Evolutionary conservation across 1,140 invertebrate genomes (phyloP).

Genomic region (Heliconius melpomene): DNA sequence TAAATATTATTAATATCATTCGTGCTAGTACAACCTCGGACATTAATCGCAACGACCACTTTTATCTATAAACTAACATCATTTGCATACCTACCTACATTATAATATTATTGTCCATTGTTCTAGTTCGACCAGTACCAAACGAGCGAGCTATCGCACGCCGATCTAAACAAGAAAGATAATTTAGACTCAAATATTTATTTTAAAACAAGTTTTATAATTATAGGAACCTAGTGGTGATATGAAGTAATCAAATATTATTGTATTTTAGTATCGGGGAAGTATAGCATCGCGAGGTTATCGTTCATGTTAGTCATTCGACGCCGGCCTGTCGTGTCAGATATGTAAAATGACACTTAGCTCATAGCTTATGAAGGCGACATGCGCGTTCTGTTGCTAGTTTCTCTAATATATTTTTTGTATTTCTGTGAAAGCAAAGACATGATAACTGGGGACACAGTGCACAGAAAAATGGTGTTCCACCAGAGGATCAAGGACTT

Average conservation of each 20-base stretch:
- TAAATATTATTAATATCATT: slow-evolving; percentile 1
- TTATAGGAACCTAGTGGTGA: not conserved
- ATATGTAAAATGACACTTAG: slow-evolving; percentile 45
- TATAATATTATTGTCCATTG: slow-evolving; percentile 52
- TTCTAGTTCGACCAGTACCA: slow-evolving; percentile 23
- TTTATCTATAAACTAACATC: slow-evolving; percentile 24
- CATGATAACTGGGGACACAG: slow-evolving; percentile 73
- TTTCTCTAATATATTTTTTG: slow-evolving; percentile 52
- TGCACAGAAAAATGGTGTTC: slow-evolving; percentile 77
- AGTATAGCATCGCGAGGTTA: slow-evolving; percentile 54
- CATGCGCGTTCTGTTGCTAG: slow-evolving; percentile 61
- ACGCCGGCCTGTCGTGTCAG: slow-evolving; percentile 45
- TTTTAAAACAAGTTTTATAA: slow-evolving; percentile 17
- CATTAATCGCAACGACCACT: not conserved
- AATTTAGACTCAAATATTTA: slow-evolving; percentile 8
- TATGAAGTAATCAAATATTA: slow-evolving; percentile 32
- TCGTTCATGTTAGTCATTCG: slow-evolving; percentile 53
- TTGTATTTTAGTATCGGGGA: slow-evolving; percentile 26
- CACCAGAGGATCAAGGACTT: slow-evolving; percentile 75
- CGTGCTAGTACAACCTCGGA: not conserved
- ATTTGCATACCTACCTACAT: slow-evolving; percentile 37
- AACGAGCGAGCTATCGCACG: not conserved
- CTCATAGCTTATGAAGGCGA: slow-evolving; percentile 36
- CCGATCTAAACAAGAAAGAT: not conserved
- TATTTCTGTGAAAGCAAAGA: slow-evolving; percentile 59